A percentile compares a stretch with the other conserved stretches of the same genome.
These are phyloP conservation scores for Drosophila anomalata DNA, from an alignment of 2,888 invertebrate species.

Conservation along the genomic window DNA sequence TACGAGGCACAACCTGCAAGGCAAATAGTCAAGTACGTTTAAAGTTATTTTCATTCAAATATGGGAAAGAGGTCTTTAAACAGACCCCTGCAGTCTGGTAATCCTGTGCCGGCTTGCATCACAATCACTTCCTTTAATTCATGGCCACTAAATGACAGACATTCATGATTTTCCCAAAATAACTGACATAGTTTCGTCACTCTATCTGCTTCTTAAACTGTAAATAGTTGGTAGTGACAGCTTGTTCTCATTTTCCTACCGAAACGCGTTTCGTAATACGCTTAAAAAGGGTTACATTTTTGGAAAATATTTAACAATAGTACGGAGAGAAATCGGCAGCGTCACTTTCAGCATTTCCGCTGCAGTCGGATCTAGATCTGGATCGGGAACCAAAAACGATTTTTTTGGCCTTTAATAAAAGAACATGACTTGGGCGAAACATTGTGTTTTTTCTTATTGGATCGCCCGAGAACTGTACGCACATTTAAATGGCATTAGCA, in stretches of 20 bases:
- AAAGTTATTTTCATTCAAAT: too few relatives aligned
- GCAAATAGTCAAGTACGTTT: not conserved
- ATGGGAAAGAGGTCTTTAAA: too few relatives aligned
- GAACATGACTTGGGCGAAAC: constrained; percentile 58
- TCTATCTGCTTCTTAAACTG: constrained; percentile 45
- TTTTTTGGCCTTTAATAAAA: constrained; percentile 38
- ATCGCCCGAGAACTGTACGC: constrained; percentile 7
- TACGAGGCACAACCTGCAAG: constrained; percentile 18
- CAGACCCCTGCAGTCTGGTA: too few relatives aligned
- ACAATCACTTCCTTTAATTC: not conserved
- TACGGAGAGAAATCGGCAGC: constrained; percentile 50
- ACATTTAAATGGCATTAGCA: constrained; percentile 76
- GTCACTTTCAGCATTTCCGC: constrained; percentile 62
- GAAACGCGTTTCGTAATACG: constrained; percentile 46
- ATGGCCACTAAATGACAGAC: not conserved
- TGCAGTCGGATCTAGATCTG: constrained; percentile 45
- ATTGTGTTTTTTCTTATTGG: constrained; percentile 25
- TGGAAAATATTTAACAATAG: constrained; percentile 28
- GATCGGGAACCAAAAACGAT: constrained; percentile 3
- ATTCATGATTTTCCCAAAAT: not conserved
- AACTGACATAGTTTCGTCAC: not conserved
- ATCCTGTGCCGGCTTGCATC: not conserved
- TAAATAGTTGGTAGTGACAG: constrained; percentile 50
- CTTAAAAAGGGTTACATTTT: constrained; percentile 49
- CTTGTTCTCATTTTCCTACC: constrained; percentile 61